Evolutionary conservation across 2,888 invertebrate genomes (phyloP), one percentile per base, ranked within the genome.

Genomic region (Eilema griseolum): DNA sequence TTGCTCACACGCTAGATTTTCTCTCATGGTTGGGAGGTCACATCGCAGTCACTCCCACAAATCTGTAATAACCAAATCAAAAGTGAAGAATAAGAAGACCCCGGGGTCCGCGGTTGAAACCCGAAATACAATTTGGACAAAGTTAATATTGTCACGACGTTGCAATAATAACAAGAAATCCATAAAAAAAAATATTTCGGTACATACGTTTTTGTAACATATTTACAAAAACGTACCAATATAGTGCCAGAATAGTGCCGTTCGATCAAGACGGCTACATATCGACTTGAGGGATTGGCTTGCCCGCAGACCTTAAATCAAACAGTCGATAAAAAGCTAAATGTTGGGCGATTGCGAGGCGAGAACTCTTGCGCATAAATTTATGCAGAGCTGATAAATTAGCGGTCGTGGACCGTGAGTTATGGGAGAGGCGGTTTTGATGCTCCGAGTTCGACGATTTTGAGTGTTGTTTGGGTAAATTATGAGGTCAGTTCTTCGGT

Each of bases 251-350:
- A 94, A 93, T 94, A 93, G 70, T 56, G 23, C 77, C 71, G 46
- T 76, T 74, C 76, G 84, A 78, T 82, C 83, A 79, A 69, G 79
- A 83, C 83, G 79, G 81, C 82, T 82, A 88, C 89, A 88, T 94
- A 94, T 95, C 95, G 92, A 88, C 89, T 92, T 95, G 95, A 95
- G 81, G 94, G 93, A 95, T 95, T 94, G 93, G 88, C 90, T 89
- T 88, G 85, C 83, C 84, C 81, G 76, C 74, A 75, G 73, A 76
- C 90, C 90, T 85, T 93, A 93, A 93, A 93, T 93, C 93, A 93
- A 93, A 86, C 86, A 91, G 92, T 93, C 93, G 94, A 94, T 94
- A 94, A 94, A 95, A 95, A 94, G 93, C 93, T 94, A 95, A 95
- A 95, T 94, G 94, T 92, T 92, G 93, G 90, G 91, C 94, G 95